Base-by-base conservation (phyloP, 2,888 invertebrate genomes). In the Oligia fasciuncula region DNA sequence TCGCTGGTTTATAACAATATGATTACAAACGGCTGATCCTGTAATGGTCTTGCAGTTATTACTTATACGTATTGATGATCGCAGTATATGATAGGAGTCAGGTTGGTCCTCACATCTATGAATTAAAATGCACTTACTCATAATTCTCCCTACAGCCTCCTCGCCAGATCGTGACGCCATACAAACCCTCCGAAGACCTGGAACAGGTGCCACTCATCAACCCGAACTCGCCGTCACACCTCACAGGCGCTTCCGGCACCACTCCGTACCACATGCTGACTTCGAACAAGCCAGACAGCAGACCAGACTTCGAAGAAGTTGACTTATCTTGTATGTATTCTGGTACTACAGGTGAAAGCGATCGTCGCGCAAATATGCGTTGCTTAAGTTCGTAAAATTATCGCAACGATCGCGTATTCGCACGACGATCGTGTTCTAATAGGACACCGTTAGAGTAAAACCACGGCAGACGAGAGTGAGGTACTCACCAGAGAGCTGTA, bases 111-210 rank as follows among this genome's bases (percentile, higher is more conserved):
- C 6, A 69, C 35, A 54, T 35, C 23, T 70, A 70, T 70, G 54
- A 14, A 35, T 14, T 35, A 35, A 9, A n/a, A n/a, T 17, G 23
- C 43, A 35, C 17, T 66, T 35, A 77, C 9, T 62, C 17, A 13
- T 51, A 46, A 62, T 97, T 98, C 98, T 93, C 68, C 29, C 97
- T 23, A 84, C 98, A 98, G 95, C 97, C 99, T 80, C 99, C 99
- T 54, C 98, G 98, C 54, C 99, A 99, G 95, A 97, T 99, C 43
- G 99, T 99, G 60, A 98, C 98, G 14, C 99, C 99, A 2, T 99
- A 98, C 94, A 98, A 98, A 91, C 99, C 99, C 0, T 98, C 98
- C 35, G 98, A 98, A 91, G 99, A 99, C 90, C 94, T 98, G 87
- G 98, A 98, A 90, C 98, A 98, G 89, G 97, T 98, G 60, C 98